Base-by-base conservation (phyloP, 2,113 vertebrate species). In the Craseonycteris thonglongyai region DNA sequence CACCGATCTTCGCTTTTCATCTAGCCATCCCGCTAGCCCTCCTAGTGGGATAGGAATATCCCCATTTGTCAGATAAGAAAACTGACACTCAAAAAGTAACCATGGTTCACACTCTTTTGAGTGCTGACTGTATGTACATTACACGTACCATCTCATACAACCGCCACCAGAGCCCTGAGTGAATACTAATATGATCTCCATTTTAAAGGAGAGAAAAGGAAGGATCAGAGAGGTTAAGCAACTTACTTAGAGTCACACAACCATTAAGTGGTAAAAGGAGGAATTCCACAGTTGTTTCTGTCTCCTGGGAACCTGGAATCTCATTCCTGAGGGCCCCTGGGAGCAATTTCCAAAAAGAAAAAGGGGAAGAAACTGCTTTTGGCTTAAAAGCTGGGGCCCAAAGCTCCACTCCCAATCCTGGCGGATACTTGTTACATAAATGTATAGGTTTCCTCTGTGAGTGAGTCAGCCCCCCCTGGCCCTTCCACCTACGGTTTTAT, bases 401-500 rank as follows among this genome's bases (percentile, higher is more conserved):
- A 96, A 97, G 94, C 96, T 95, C 94, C 97, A 83, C 83, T 96
- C 93, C 89, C 97, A 89, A 96, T 97, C 97, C 76, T 28, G 84
- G 93, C 54, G 94, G 96, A 96, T 91, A 84, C 96, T 95, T 59
- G 16, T 95, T 98, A 89, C 97, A 97, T 97, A 97, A 98, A 98
- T 97, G 97, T 98, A 96, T 95, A 95, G 98, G 95, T 95, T 97
- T 97, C 97, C 97, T 97, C 97, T 93, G 86, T 93, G 97, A 97
- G 97, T 63, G 95, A 71, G 95, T 87, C 84, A 54, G 97, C 96
- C 97, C 97, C 71, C 86, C 97, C 96, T 95, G 92, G 98, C 96
- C 97, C 97, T 98, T 96, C 98, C 96, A 95, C 97, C 97, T 97
- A 66, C 95, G 74, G 96, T 87, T 98, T 98, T 98, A 98, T 98